Conservation (phyloP, 2,888 invertebrate species). For the Drosophila vallismaia region DNA sequence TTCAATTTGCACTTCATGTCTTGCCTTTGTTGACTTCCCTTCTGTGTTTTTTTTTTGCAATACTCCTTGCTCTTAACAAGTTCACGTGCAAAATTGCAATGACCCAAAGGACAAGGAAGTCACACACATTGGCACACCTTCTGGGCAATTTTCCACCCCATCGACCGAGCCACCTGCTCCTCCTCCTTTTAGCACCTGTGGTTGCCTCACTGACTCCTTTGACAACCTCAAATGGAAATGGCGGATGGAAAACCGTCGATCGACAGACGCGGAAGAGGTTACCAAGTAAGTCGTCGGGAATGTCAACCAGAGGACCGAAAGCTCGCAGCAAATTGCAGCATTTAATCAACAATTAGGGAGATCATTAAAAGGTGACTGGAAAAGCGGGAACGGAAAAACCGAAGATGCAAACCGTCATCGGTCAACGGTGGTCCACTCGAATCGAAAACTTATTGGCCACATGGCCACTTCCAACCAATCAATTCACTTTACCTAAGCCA, state of each 20-base stretch:
- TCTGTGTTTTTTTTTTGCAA: conserved; percentile 39
- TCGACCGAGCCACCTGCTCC: neutral
- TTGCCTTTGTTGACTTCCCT: conserved; percentile 14
- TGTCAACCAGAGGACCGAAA: conserved; percentile 3
- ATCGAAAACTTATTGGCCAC: conserved; percentile 17
- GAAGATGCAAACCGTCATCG: conserved; percentile 10
- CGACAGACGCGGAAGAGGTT: conserved; percentile 3
- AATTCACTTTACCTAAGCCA: conserved; percentile 46
- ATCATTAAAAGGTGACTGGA: conserved; percentile 11
- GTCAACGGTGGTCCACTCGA: conserved; percentile 7
- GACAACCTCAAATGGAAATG: conserved; percentile 36
- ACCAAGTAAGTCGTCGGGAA: conserved; percentile 27
- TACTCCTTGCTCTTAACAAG: conserved; percentile 57
- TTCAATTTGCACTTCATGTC: conserved; percentile 70
- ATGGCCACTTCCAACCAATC: conserved; percentile 12
- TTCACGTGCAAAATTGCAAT: conserved; percentile 72
- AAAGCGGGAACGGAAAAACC: conserved; percentile 1
- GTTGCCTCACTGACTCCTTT: conserved; percentile 35
- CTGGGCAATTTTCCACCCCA: neutral
- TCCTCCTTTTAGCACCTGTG: conserved; percentile 15
- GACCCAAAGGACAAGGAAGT: conserved; percentile 43
- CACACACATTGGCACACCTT: conserved; percentile 3
- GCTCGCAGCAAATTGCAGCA: conserved; percentile 52
- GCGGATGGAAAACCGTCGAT: conserved; percentile 1
- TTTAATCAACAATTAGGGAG: conserved; percentile 66